These are phyloP conservation scores for Clanis bilineata DNA, from an alignment of 2,888 invertebrate species.

Conservation along the genomic window DNA sequence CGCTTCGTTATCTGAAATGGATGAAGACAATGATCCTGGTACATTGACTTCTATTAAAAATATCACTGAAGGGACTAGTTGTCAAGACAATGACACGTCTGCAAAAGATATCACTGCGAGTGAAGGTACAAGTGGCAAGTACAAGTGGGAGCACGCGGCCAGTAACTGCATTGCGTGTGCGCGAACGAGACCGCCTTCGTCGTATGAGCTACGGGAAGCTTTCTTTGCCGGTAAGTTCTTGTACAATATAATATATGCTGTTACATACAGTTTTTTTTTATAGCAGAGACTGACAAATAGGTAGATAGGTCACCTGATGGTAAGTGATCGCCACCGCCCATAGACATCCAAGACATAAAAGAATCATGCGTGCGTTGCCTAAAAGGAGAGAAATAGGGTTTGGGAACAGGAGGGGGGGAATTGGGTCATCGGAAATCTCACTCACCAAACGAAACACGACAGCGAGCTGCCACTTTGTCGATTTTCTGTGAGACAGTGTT, in stretches of 20 bases:
- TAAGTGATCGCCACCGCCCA: too few species aligned
- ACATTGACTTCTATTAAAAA: neutral
- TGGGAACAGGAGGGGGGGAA: too few species aligned
- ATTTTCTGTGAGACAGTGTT: too few species aligned
- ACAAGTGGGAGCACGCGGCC: slow-evolving; percentile 57
- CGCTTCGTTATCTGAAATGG: neutral
- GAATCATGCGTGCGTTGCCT: too few species aligned
- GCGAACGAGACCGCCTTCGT: slow-evolving; percentile 64
- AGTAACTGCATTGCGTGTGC: slow-evolving; percentile 68
- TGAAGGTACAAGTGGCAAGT: neutral
- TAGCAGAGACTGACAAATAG: neutral
- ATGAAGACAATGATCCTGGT: slow-evolving; percentile 19
- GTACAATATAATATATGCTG: too few species aligned
- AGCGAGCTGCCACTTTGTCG: too few species aligned
- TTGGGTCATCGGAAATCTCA: too few species aligned
- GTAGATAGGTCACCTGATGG: too few species aligned
- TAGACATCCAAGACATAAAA: too few species aligned
- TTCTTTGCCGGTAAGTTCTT: slow-evolving; percentile 67
- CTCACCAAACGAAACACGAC: too few species aligned
- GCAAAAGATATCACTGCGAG: neutral
- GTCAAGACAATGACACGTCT: slow-evolving; percentile 2
- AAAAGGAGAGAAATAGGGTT: too few species aligned
- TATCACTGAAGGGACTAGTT: neutral
- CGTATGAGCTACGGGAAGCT: slow-evolving; percentile 72
- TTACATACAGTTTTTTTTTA: neutral